These are phyloP conservation scores for Nezara viridula DNA, from an alignment of 2,888 invertebrate species.

Conservation along the genomic window DNA sequence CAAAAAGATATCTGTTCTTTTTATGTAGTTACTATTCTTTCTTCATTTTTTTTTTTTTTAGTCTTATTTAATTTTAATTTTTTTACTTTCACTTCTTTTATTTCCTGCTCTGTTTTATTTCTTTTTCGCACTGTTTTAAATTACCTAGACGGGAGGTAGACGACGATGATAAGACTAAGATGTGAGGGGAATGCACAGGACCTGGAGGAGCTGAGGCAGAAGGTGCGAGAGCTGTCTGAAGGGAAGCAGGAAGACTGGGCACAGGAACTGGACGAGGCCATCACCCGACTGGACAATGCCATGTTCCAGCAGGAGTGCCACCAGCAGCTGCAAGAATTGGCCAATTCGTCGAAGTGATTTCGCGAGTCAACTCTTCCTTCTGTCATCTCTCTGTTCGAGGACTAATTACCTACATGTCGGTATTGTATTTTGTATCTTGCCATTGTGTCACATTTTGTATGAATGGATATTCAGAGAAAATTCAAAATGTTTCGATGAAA, in stretches of 20 bases:
- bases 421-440: background rate
- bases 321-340: constrained; percentile 70
- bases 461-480: background rate
- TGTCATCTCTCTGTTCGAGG: background rate
- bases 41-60: too few relatives aligned
- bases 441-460: background rate
- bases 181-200: constrained; percentile 67
- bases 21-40: too few relatives aligned
- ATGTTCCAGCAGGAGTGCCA: constrained; percentile 78
- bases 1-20: background rate
- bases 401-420: background rate
- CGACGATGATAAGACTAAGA: constrained; percentile 42
- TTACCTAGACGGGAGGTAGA: constrained; percentile 7
- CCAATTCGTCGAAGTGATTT: constrained; percentile 59
- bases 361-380: background rate
- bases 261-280: constrained; percentile 80
- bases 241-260: constrained; percentile 84
- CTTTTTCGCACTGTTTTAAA: constrained; percentile 17
- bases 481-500: background rate
- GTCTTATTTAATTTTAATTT: too few relatives aligned
- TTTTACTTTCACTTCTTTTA: background rate
- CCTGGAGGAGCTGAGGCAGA: constrained; percentile 78
- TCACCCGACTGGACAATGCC: constrained; percentile 82
- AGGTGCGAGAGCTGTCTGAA: constrained; percentile 81
- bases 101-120: background rate